phyloP scores from a whole-genome alignment of 2,797 vertebrate genomes.

The Stomatorhinus walkeri region DNA sequence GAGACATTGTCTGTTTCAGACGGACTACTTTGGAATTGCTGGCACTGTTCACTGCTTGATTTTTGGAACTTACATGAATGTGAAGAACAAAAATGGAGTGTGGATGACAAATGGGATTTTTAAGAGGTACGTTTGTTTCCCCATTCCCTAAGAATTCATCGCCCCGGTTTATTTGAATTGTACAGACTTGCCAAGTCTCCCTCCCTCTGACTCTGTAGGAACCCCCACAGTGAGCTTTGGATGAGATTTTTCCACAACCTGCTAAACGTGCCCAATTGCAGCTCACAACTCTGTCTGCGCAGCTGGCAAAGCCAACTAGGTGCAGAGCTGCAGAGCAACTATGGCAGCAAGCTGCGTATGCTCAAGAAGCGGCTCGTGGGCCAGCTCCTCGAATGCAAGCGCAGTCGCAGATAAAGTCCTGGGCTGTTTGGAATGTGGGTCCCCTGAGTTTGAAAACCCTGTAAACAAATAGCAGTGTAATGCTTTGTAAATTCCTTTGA shows the following conservation, averaged over 20 bases:
- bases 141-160: background rate
- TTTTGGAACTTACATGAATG: constrained; percentile 86
- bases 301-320: constrained; percentile 55
- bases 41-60: constrained; percentile 84
- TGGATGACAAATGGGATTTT: constrained; percentile 78
- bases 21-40: constrained; percentile 85
- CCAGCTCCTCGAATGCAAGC: constrained; percentile 71
- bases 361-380: constrained; percentile 74
- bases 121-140: constrained; percentile 60
- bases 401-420: constrained; percentile 50
- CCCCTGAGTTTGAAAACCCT: background rate
- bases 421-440: background rate
- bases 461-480: background rate
- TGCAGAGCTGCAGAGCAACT: constrained; percentile 58
- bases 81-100: constrained; percentile 62
- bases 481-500: background rate
- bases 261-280: constrained; percentile 71
- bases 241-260: constrained; percentile 75
- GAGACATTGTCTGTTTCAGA: constrained; percentile 50
- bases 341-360: constrained; percentile 63
- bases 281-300: constrained; percentile 58
- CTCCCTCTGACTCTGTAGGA: constrained; percentile 50
- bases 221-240: constrained; percentile 77
- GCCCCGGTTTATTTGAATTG: background rate
- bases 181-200: background rate